These are phyloP conservation scores for Drepana falcataria DNA, from an alignment of 2,888 invertebrate species.

Conservation along the genomic window DNA sequence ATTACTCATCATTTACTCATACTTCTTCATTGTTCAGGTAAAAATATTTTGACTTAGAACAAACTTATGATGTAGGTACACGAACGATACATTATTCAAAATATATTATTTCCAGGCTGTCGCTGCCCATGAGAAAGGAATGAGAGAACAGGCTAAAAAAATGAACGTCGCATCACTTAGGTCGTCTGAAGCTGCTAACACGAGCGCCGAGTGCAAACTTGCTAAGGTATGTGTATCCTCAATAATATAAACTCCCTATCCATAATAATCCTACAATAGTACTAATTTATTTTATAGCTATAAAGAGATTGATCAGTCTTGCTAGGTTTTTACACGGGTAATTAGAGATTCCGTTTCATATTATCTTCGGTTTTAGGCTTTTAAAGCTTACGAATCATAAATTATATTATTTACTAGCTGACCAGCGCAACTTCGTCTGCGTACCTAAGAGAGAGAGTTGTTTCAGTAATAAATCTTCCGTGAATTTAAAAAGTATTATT, in stretches of 20 bases:
- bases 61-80: neutral
- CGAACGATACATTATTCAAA: neutral
- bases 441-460: too few relatives aligned
- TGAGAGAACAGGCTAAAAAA: constrained; percentile 95
- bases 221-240: constrained; percentile 80
- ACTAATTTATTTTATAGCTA: neutral
- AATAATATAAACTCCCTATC: neutral
- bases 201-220: constrained; percentile 91
- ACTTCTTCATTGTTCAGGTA: constrained; percentile 92
- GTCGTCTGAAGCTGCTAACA: constrained; percentile 86
- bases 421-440: too few relatives aligned
- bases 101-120: constrained; percentile 79
- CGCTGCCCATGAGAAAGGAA: constrained; percentile 89
- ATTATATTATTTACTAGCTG: too few relatives aligned
- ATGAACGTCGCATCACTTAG: constrained; percentile 94
- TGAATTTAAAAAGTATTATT: too few relatives aligned
- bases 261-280: constrained; percentile 1
- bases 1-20: constrained; percentile 89
- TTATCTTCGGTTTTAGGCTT: too few relatives aligned
- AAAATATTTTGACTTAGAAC: neutral
- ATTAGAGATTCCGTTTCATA: too few relatives aligned
- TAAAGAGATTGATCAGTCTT: too few relatives aligned
- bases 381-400: too few relatives aligned
- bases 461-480: too few relatives aligned
- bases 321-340: too few relatives aligned